Evolutionary conservation across 2,888 invertebrate genomes (phyloP), one percentile per base, ranked within the genome.

Genomic region (Drosophila lutescens): DNA sequence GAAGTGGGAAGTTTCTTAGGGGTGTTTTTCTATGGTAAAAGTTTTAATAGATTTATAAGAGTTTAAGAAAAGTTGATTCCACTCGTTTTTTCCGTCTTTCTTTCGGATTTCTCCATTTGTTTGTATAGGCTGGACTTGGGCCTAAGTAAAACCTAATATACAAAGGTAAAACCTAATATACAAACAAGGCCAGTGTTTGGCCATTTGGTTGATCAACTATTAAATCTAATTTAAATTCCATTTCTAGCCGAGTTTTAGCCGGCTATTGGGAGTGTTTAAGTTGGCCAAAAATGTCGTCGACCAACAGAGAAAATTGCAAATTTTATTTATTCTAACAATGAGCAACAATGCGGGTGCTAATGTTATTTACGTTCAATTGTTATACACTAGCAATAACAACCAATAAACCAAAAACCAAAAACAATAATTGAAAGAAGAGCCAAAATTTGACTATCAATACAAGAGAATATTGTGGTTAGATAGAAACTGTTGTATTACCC

Each of bases 1-100:
- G 41, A 69, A 60, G 53, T 60, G 46, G 34, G 5, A 71, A 71
- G 23, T 69, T 67, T 54, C 30, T 49, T 23, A 17, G 23, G 38
- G 38, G 34, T n/a, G 20, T 46, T 62, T 55, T 36, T 15, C 44
- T 23, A 30, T 55, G 50, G 50, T 32, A 12, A 72, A 70, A 70
- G 44, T 71, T 69, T 72, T 62, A 73, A 51, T 73, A 55, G 55
- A 50, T 70, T 72, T 44, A 44, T 41, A 71, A 30, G 58, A 58
- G 49, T 36, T 65, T 23, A 51, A 32, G 20, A 15, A 46, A 32
- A 46, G 30, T 61, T 46, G n/a, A 17, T 26, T n/a, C 17, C 20
- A 2, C 9, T 10, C 26, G 12, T 30, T 61, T 41, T 44, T 13
- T 15, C 17, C 2, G 17, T 2, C n/a, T 23, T 26, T 20, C 20